Evolutionary conservation across 2,113 vertebrate species (phyloP).

Genomic region (Oreochromis aureus): DNA sequence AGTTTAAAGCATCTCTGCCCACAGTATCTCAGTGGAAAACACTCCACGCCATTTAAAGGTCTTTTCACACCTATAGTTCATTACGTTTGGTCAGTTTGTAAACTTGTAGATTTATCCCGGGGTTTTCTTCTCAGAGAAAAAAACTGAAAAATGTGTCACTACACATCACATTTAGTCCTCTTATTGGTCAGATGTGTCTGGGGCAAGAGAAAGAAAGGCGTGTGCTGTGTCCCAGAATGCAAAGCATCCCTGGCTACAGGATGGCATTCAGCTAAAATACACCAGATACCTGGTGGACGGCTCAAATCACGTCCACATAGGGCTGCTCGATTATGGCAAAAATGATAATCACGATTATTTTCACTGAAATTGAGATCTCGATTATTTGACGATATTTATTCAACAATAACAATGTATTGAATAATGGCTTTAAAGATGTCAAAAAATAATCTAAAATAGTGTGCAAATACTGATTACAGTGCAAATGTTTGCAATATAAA

Average conservation of each 20-base stretch:
- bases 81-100: background rate
- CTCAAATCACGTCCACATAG: background rate
- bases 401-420: no score
- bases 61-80: background rate
- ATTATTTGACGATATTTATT: no score
- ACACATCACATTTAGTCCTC: background rate
- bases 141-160: background rate
- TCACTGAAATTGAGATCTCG: no score
- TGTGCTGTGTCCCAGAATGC: background rate
- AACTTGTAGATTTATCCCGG: background rate
- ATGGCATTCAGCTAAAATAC: background rate
- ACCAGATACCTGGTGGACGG: background rate
- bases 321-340: no score
- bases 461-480: no score
- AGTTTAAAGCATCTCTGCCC: background rate
- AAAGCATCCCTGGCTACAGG: background rate
- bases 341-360: no score
- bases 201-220: background rate
- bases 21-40: background rate
- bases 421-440: no score
- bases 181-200: background rate
- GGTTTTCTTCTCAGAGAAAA: background rate
- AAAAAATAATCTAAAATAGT: no score
- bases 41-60: background rate
- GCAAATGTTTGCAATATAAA: no score